Evolutionary conservation across 1,140 invertebrate species (phyloP).

Genomic region (Grapholita molesta): DNA sequence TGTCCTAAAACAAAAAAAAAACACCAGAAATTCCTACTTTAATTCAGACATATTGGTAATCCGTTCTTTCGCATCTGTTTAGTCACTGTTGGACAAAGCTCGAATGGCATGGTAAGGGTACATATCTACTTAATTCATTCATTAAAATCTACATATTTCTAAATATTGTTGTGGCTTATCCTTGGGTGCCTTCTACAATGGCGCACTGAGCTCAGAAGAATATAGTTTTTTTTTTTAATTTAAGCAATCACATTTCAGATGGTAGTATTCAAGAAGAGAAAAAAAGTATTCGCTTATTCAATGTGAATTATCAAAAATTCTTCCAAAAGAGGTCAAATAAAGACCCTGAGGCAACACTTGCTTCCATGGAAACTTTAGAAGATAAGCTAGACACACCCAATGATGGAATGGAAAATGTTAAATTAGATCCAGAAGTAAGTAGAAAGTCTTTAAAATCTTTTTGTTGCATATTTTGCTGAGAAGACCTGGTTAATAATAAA

Average conservation of each 20-base stretch:
- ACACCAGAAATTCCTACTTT: too few relatives aligned
- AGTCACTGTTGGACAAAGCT: too few relatives aligned
- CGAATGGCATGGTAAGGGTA: too few relatives aligned
- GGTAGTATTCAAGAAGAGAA: slow-evolving; percentile 34
- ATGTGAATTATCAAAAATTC: slow-evolving; percentile 61
- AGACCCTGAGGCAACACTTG: slow-evolving; percentile 81
- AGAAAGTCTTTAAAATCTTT: not conserved
- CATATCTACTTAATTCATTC: too few relatives aligned
- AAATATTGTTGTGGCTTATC: too few relatives aligned
- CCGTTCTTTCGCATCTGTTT: too few relatives aligned
- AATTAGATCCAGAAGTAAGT: slow-evolving; percentile 78
- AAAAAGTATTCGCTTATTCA: slow-evolving; percentile 47
- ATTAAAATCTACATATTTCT: too few relatives aligned
- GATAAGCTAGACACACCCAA: slow-evolving; percentile 79
- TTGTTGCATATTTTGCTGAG: not conserved
- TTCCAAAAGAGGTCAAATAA: slow-evolving; percentile 56
- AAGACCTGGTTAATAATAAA: not conserved
- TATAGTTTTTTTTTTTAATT: not conserved
- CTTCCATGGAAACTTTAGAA: slow-evolving; percentile 88
- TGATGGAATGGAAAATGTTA: slow-evolving; percentile 85
- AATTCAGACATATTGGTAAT: too few relatives aligned
- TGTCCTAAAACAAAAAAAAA: too few relatives aligned
- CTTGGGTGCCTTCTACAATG: not conserved
- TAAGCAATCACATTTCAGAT: slow-evolving; percentile 36
- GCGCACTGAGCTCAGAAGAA: not conserved